phyloP scores from a whole-genome alignment of 2,797 vertebrate species.

The Ctenosaura bakeri region DNA sequence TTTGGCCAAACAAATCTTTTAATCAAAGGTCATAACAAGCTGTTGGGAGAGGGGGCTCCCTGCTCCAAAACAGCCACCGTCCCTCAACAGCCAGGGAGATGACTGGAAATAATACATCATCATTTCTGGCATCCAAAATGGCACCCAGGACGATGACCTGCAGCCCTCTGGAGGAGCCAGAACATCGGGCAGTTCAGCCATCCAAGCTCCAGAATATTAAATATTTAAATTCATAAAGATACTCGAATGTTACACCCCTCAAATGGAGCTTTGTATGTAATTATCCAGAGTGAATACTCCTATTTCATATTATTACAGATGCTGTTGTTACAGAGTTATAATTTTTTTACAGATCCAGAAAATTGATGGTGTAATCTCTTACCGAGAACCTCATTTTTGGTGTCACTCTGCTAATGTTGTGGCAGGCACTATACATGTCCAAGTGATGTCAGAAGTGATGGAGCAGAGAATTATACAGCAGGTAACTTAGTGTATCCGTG shows the following conservation, averaged over 20 bases:
- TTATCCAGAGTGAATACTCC: neutral
- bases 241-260: neutral
- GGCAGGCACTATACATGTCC: constrained; percentile 95
- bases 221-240: neutral
- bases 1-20: no score
- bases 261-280: constrained; percentile 8
- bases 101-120: no score
- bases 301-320: constrained; percentile 4
- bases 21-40: no score
- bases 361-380: constrained; percentile 96
- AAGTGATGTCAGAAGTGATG: constrained; percentile 92
- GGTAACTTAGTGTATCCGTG: constrained; percentile 76
- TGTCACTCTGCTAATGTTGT: constrained; percentile 93
- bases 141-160: no score
- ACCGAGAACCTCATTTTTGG: constrained; percentile 97
- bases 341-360: constrained; percentile 89
- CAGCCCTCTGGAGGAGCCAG: no score
- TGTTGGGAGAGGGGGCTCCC: no score
- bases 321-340: constrained; percentile 37
- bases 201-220: no score
- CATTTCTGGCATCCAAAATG: no score
- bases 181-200: no score
- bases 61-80: no score
- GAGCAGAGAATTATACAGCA: constrained; percentile 97
- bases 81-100: no score